Base-by-base conservation (phyloP, 2,797 vertebrate genomes). In the Chiloscyllium punctatum region DNA sequence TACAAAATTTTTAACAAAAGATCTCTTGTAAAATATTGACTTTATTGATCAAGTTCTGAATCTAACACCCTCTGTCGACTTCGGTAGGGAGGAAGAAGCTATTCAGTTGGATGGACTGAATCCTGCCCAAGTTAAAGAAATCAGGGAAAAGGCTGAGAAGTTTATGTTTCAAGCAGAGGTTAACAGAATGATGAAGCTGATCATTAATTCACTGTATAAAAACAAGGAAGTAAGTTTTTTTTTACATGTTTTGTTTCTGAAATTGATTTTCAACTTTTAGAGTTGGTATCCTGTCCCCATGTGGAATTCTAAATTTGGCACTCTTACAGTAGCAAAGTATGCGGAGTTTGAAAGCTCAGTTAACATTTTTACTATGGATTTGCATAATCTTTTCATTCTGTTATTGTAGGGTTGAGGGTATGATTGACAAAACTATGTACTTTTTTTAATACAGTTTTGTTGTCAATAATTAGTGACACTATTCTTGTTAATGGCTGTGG, bases 131-230 rank as follows among this genome's bases (percentile, higher is more conserved):
- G 98, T 99, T 96, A 99, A 99, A 97, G 99, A 99, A 98, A 97
- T 99, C 84, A 97, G 99, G 96, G 99, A 99, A 95, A 99, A 99
- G 96, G 98, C 99, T 0, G 99, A 99, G 96, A 99, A 99, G 96
- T 99, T 99, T 96, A 98, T 96, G 0, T 99, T 99, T 97, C 99
- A 99, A 97, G 99, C 99, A 7, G 99, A 99, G 98, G 99, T 99
- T 95, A 99, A 99, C 97, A 97, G 99, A 95, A 99, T 99, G 99
- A 99, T 99, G 99, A 99, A 99, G 96, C 98, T 99, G n/a, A 99
- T 99, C 96, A 99, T 99, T 96, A 99, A 99, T 96, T 99, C 99
- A 2, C 97, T 99, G 8, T 99, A 99, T 96, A 99, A 99, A 97
- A 99, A 99, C 96, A 99, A 99, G 96, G 99, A 99, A 98, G 99